A percentile compares a stretch with the other conserved stretches of the same genome.
These are phyloP conservation scores for Helicoverpa assulta DNA, from an alignment of 2,888 invertebrate genomes.

Conservation along the genomic window DNA sequence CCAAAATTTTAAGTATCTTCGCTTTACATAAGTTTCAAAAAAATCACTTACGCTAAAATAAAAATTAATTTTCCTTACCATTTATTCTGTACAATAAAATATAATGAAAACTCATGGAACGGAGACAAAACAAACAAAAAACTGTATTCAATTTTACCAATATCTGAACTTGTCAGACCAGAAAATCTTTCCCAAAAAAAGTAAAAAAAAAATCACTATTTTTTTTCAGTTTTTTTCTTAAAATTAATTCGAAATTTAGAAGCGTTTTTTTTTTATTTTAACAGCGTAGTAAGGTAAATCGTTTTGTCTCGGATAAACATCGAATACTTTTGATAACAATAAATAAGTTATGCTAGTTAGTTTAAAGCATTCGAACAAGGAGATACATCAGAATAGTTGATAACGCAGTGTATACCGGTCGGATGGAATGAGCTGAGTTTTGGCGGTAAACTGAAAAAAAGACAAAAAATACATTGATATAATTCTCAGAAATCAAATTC, in stretches of 20 bases:
- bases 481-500: no score
- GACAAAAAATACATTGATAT: no score
- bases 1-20: slow-evolving; percentile 71
- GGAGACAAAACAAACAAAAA: slow-evolving; percentile 62
- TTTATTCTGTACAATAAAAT: slow-evolving; percentile 72
- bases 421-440: slow-evolving; percentile 69
- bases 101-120: slow-evolving; percentile 66
- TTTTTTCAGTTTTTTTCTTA: slow-evolving; percentile 4
- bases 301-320: slow-evolving; percentile 66
- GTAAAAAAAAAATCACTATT: neutral
- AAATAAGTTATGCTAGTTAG: slow-evolving; percentile 79
- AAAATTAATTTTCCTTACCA: slow-evolving; percentile 67
- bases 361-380: slow-evolving; percentile 84
- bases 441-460: slow-evolving; percentile 77
- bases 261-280: slow-evolving; percentile 42
- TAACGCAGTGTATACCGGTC: slow-evolving; percentile 68
- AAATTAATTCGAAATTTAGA: slow-evolving; percentile 20
- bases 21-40: slow-evolving; percentile 60
- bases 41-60: slow-evolving; percentile 59
- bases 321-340: slow-evolving; percentile 78
- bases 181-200: slow-evolving; percentile 7
- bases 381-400: slow-evolving; percentile 81
- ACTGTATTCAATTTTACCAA: slow-evolving; percentile 12
- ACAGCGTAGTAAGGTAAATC: slow-evolving; percentile 34
- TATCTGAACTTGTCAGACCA: neutral